A percentile compares a stretch with the other conserved stretches of the same genome.
Conservation (phyloP, 2,113 vertebrate genomes). For the Mellivora capensis region DNA sequence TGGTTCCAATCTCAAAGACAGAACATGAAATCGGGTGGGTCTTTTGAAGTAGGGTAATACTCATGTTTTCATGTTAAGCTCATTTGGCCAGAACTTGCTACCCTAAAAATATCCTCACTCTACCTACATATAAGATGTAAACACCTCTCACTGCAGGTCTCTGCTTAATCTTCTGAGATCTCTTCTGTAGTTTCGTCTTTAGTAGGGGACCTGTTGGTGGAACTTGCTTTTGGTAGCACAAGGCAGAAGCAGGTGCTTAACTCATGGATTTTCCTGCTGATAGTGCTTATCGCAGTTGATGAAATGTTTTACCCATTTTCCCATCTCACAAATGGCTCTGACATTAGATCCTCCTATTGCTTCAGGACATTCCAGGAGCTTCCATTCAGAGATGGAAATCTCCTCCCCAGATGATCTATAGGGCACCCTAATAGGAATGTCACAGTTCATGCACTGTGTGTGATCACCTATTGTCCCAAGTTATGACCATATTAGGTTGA, state of each 20-base stretch:
- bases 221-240: background rate
- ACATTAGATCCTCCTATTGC: too few relatives aligned
- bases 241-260: background rate
- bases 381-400: background rate
- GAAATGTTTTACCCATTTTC: background rate
- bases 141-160: background rate
- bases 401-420: background rate
- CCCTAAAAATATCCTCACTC: slow-evolving; percentile 57
- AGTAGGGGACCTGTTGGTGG: background rate
- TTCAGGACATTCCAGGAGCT: background rate
- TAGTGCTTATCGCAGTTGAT: background rate
- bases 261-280: background rate
- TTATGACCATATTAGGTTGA: background rate
- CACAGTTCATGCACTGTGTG: background rate
- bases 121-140: slow-evolving; percentile 34
- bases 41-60: background rate
- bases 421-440: background rate
- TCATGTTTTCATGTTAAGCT: slow-evolving; percentile 50
- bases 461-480: background rate
- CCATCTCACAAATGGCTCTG: background rate
- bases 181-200: slow-evolving; percentile 6
- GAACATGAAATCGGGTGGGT: slow-evolving; percentile 19
- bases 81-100: slow-evolving; percentile 36
- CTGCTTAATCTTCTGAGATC: background rate
- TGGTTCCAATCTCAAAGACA: background rate